These are phyloP conservation scores for Atlantisia rogersi DNA, from an alignment of 2,113 vertebrate species.

Conservation along the genomic window DNA sequence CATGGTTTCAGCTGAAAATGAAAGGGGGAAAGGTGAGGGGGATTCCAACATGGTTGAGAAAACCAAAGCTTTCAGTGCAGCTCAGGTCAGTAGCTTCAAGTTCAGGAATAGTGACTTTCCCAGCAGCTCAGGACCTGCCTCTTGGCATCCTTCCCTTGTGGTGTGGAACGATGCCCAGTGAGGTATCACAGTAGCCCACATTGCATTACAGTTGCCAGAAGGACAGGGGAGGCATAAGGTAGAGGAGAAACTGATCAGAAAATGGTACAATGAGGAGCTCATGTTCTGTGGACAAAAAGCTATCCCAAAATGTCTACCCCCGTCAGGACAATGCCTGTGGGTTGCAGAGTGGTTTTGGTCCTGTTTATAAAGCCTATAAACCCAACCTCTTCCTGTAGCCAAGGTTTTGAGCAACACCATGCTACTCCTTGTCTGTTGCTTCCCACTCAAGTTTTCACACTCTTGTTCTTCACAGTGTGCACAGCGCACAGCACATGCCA, in stretches of 20 bases:
- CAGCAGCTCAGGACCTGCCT: not conserved
- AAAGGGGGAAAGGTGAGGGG: not conserved
- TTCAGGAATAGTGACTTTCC: not conserved
- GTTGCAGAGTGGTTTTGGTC: not conserved
- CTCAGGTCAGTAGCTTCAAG: not conserved
- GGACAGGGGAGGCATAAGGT: accelerated
- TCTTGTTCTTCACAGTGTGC: not conserved
- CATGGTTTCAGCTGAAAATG: not conserved
- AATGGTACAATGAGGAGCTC: not conserved
- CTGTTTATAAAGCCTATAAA: not conserved
- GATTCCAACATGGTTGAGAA: accelerated
- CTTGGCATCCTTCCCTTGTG: not conserved
- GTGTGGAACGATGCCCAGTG: accelerated
- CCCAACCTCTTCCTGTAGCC: not conserved
- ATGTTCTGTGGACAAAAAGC: not conserved
- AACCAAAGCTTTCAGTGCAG: not conserved
- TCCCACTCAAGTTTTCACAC: not conserved
- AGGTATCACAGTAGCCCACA: not conserved
- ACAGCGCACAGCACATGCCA: not conserved
- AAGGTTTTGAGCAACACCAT: not conserved
- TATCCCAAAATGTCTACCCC: not conserved
- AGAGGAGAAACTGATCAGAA: not conserved
- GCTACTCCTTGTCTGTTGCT: not conserved
- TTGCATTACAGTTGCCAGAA: not conserved
- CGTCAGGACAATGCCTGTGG: no score